phyloP scores from a whole-genome alignment of 2,888 invertebrate species.

The Apocheima hispidaria region DNA sequence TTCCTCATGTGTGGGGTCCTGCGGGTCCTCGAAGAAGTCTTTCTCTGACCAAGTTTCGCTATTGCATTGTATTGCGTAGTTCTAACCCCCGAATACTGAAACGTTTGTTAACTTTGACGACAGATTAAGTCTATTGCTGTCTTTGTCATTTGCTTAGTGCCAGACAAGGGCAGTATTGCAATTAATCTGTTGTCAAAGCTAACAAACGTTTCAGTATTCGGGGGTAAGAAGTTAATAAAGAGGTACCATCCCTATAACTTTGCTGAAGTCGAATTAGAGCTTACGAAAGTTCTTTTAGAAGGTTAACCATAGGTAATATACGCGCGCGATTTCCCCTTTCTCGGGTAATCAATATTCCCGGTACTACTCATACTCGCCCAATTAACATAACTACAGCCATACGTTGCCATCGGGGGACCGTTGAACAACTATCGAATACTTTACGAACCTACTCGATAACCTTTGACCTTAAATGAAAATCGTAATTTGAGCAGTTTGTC shows the following conservation, averaged over 20 bases:
- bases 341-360: conserved; percentile 38
- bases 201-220: too few species aligned
- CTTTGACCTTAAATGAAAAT: conserved; percentile 36
- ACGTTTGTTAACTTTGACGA: too few species aligned
- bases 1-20: not conserved
- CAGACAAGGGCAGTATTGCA: too few species aligned
- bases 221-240: too few species aligned
- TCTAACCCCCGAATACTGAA: not conserved
- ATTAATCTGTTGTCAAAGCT: too few species aligned
- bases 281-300: conserved; percentile 5
- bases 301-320: conserved; percentile 16
- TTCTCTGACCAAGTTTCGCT: not conserved
- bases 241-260: not conserved
- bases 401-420: conserved; percentile 17
- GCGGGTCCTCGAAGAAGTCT: not conserved
- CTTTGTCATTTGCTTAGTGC: too few species aligned
- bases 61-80: not conserved
- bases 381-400: conserved; percentile 31
- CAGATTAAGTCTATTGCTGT: too few species aligned
- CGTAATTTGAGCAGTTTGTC: conserved; percentile 39
- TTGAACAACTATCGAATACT: conserved; percentile 15
- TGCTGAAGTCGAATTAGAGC: not conserved
- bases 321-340: conserved; percentile 37
- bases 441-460: conserved; percentile 19
- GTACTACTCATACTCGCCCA: conserved; percentile 34